Percentiles rank a stretch among this genome's conserved stretches.
Conservation (phyloP, 2,113 vertebrate genomes). For the Gorsachius goisagi region DNA sequence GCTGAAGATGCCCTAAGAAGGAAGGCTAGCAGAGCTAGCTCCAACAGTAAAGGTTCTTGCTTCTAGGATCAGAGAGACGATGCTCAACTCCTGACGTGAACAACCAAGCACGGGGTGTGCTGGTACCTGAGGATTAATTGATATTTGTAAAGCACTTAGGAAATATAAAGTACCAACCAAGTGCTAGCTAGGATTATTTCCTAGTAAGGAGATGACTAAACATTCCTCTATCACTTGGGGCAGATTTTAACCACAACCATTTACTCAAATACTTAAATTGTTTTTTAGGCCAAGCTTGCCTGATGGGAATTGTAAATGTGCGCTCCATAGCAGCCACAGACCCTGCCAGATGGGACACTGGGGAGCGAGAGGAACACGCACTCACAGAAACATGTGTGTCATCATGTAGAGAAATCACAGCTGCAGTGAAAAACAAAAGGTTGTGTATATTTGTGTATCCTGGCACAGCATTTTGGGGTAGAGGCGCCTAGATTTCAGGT, state of each 20-base stretch:
- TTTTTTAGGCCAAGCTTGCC: constrained; percentile 31
- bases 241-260: constrained; percentile 35
- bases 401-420: not conserved
- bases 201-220: constrained; percentile 38
- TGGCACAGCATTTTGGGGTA: not conserved
- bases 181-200: constrained; percentile 41
- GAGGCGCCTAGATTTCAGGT: not conserved
- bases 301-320: constrained; percentile 41
- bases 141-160: constrained; percentile 10
- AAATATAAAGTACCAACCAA: constrained; percentile 10
- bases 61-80: not conserved
- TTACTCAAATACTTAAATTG: constrained; percentile 38
- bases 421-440: not conserved
- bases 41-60: not conserved
- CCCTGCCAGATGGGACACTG: constrained; percentile 15
- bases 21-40: not conserved
- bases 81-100: not conserved
- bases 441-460: not conserved
- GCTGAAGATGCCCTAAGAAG: not conserved
- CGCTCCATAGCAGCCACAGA: not conserved
- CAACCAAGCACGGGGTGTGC: not conserved
- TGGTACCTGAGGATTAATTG: not conserved
- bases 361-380: not conserved
- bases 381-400: not conserved
- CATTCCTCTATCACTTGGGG: not conserved